Evolutionary conservation across 2,113 vertebrate species (phyloP).

Genomic region (Eretmochelys imbricata): DNA sequence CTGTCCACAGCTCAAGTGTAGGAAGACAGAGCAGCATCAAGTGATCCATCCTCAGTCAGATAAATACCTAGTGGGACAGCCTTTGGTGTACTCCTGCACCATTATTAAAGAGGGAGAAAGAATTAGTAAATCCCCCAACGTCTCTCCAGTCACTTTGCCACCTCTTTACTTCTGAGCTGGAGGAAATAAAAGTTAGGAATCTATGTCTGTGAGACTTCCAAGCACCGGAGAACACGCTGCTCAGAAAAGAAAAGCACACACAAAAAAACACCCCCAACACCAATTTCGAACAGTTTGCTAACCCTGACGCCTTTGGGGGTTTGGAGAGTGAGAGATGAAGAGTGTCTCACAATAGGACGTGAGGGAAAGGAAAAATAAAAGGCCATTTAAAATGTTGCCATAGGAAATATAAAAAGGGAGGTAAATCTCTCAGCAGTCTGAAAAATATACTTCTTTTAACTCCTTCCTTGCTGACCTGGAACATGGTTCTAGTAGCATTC

Average conservation of each 20-base stretch:
- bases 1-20: not conserved
- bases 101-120: not conserved
- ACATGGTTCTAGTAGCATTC: not conserved
- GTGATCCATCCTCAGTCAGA: not conserved
- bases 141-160: not conserved
- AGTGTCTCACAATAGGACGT: not conserved
- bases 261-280: not conserved
- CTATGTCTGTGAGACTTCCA: not conserved
- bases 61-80: not conserved
- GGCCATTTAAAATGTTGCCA: not conserved
- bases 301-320: not conserved
- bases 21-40: not conserved
- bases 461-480: no score
- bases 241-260: not conserved
- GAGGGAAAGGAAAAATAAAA: not conserved
- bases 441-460: not conserved
- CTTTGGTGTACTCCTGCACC: not conserved
- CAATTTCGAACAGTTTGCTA: slow-evolving; percentile 2
- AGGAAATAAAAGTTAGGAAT: not conserved
- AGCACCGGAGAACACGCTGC: not conserved
- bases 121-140: not conserved
- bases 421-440: fast-evolving
- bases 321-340: not conserved
- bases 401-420: not conserved
- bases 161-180: not conserved